Conservation (phyloP, 2,888 invertebrate genomes). For the Eilema caniola region DNA sequence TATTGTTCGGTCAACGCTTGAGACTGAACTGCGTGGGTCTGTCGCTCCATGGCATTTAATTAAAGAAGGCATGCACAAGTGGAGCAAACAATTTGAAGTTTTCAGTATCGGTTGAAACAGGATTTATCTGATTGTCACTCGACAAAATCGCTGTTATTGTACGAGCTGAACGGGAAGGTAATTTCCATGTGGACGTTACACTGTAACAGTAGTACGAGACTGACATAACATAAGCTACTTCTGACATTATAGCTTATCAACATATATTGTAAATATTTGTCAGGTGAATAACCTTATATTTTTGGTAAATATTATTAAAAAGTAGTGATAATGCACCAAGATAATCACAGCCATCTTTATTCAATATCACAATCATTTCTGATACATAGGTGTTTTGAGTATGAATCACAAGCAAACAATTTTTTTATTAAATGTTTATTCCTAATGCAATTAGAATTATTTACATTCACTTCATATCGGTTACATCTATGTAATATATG, state of each 20-base stretch:
- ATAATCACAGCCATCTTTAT: background rate
- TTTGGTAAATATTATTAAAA: constrained; percentile 8
- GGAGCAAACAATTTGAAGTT: constrained; percentile 70
- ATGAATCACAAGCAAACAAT: background rate
- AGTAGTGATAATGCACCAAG: background rate
- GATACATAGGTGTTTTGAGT: background rate
- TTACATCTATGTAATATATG: constrained; percentile 15
- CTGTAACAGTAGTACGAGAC: constrained; percentile 2
- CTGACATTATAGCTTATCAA: constrained; percentile 21
- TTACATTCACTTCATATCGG: constrained; percentile 16
- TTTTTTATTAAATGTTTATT: background rate
- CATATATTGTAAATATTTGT: constrained; percentile 16
- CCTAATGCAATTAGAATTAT: constrained; percentile 19
- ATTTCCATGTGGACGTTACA: background rate
- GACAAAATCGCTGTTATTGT: constrained; percentile 50
- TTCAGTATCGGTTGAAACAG: constrained; percentile 81
- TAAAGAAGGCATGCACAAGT: constrained; percentile 73
- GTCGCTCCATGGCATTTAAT: constrained; percentile 66
- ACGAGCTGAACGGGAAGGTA: constrained; percentile 26
- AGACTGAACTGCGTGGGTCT: constrained; percentile 67
- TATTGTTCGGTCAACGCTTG: constrained; percentile 55
- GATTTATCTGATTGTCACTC: constrained; percentile 76
- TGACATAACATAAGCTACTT: constrained; percentile 9
- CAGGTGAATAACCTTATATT: constrained; percentile 32
- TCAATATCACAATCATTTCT: background rate